phyloP scores from a whole-genome alignment of 2,797 vertebrate species.

The Rhynchotus rufescens region DNA sequence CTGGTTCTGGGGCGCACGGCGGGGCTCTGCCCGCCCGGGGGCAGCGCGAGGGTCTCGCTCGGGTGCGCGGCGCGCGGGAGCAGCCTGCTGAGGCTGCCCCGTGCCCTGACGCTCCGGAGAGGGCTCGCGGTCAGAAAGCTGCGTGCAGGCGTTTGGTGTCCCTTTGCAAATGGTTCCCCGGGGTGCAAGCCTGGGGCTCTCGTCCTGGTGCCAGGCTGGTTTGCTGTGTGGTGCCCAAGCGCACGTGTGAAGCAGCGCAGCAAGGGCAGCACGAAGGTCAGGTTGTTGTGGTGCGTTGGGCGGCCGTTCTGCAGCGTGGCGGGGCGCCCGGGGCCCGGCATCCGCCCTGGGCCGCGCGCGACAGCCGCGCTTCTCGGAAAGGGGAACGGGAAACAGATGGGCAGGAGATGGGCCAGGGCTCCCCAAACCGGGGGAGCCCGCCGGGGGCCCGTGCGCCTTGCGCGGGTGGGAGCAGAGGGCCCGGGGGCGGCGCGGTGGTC shows the following conservation, averaged over 20 bases:
- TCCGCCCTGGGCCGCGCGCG: neutral
- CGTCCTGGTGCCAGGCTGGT: neutral
- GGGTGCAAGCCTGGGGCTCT: neutral
- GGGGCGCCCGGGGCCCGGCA: neutral
- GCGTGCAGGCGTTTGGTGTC: neutral
- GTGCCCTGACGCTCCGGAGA: fast-evolving
- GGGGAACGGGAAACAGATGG: conserved; percentile 83
- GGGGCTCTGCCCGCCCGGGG: too few relatives aligned
- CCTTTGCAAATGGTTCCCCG: neutral
- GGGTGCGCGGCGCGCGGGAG: neutral
- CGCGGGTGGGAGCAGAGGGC: neutral
- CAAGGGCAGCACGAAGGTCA: neutral
- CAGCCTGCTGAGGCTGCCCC: neutral
- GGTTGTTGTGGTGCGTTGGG: neutral
- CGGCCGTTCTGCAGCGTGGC: neutral
- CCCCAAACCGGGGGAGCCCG: neutral
- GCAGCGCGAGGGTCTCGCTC: neutral
- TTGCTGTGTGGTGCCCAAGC: fast-evolving
- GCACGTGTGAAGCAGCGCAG: fast-evolving
- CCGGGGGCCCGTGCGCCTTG: neutral
- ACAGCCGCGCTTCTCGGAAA: conserved; percentile 51
- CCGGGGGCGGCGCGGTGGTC: too few relatives aligned
- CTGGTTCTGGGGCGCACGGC: too few relatives aligned
- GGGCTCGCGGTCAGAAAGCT: neutral
- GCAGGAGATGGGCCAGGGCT: conserved; percentile 67